Evolutionary conservation across 2,888 invertebrate species (phyloP).

Genomic region (Patella ulyssiponensis): DNA sequence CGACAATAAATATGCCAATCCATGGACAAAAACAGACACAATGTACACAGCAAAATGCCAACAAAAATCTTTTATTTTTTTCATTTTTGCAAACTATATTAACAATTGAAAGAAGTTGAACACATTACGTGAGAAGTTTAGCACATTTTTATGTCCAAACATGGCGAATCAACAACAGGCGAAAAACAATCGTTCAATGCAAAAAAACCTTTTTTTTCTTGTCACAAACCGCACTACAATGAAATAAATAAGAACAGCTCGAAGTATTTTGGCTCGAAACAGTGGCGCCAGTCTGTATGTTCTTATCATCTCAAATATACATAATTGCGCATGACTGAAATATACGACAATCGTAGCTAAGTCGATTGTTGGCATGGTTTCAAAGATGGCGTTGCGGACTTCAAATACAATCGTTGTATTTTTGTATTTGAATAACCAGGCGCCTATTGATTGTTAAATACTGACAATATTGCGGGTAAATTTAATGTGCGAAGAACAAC

Average conservation of each 20-base stretch:
- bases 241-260: constrained; percentile 1
- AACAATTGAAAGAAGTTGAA: background rate
- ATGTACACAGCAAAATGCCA: no score
- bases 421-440: no score
- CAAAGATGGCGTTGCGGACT: background rate
- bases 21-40: no score
- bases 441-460: constrained; percentile 9
- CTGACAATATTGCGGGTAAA: background rate
- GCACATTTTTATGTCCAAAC: background rate
- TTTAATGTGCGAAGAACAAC: background rate
- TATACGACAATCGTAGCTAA: background rate
- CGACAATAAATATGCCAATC: no score
- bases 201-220: no score
- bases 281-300: constrained; percentile 3
- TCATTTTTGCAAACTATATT: no score
- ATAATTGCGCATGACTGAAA: constrained; percentile 11
- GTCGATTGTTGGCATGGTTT: constrained; percentile 7
- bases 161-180: no score
- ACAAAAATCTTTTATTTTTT: no score
- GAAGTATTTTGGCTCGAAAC: constrained; percentile 1
- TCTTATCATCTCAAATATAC: background rate
- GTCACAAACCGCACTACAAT: background rate
- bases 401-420: no score
- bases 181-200: no score
- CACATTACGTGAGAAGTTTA: constrained; percentile 7